Evolutionary conservation across 2,888 invertebrate species (phyloP).

Genomic region (Sphecodes monilicornis): DNA sequence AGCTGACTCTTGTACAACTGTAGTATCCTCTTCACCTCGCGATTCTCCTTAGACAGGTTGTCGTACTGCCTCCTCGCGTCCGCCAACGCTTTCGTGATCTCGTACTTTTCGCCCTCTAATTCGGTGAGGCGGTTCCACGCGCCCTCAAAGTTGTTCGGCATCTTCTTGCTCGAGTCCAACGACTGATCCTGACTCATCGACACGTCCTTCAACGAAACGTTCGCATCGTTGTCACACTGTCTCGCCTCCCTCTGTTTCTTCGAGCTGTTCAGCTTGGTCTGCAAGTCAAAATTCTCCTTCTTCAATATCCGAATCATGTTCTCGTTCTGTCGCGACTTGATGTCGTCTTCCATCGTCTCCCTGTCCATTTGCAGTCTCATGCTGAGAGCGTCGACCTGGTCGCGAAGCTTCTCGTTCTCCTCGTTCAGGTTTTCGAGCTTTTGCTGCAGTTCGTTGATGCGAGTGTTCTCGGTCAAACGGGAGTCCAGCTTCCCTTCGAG

Average conservation of each 20-base stretch:
- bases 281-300: constrained; percentile 66
- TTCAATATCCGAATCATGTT: constrained; percentile 44
- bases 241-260: constrained; percentile 60
- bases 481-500: constrained; percentile 58
- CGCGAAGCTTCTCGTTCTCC: constrained; percentile 55
- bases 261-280: constrained; percentile 60
- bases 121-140: constrained; percentile 77
- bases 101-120: constrained; percentile 73
- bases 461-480: constrained; percentile 33
- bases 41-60: constrained; percentile 66
- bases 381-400: background rate
- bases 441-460: constrained; percentile 30
- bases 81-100: constrained; percentile 68
- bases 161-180: constrained; percentile 73
- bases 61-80: constrained; percentile 67
- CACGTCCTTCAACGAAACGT: constrained; percentile 38
- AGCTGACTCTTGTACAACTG: constrained; percentile 60
- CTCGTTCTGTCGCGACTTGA: constrained; percentile 22
- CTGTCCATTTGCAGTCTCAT: constrained; percentile 15
- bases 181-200: constrained; percentile 70
- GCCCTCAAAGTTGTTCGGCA: constrained; percentile 79
- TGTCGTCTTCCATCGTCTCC: background rate
- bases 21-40: constrained; percentile 65
- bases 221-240: background rate
- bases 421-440: constrained; percentile 80